Percentiles rank a stretch among this genome's conserved stretches.
Conservation (phyloP, 1,140 invertebrate genomes). For the Drosophila pseudoananassae region DNA sequence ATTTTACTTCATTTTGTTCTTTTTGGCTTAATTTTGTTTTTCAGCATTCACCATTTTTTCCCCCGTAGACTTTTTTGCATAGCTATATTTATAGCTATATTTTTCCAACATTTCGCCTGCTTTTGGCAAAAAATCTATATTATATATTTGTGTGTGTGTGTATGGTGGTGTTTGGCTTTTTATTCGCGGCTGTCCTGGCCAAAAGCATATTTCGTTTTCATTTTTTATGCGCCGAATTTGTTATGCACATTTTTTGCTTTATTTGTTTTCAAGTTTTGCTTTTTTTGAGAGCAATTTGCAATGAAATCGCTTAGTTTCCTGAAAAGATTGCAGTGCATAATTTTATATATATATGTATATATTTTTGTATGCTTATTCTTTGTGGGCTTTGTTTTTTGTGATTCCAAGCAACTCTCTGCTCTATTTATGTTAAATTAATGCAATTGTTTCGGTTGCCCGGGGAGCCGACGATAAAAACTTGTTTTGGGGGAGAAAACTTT, state of each 20-base stretch:
- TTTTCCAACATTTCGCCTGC: conserved; percentile 65
- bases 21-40: conserved; percentile 22
- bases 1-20: conserved; percentile 7
- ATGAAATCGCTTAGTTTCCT: conserved; percentile 62
- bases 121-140: conserved; percentile 65
- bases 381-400: conserved; percentile 33
- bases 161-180: conserved; percentile 21
- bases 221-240: conserved; percentile 49
- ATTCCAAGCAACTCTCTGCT: conserved; percentile 12
- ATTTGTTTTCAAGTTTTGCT: conserved; percentile 49
- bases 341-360: conserved; percentile 44
- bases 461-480: conserved; percentile 18
- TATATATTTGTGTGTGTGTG: conserved; percentile 17
- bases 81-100: conserved; percentile 75
- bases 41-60: neutral
- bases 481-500: conserved; percentile 1
- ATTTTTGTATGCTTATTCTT: conserved; percentile 46
- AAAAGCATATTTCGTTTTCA: conserved; percentile 61
- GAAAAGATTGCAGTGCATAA: conserved; percentile 55
- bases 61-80: conserved; percentile 42
- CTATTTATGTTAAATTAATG: conserved; percentile 71
- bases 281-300: conserved; percentile 49
- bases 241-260: conserved; percentile 58
- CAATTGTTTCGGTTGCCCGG: conserved; percentile 52
- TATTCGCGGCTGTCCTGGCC: conserved; percentile 31